Base-by-base conservation (phyloP, 2,113 vertebrate species). In the Climacteris rufus region DNA sequence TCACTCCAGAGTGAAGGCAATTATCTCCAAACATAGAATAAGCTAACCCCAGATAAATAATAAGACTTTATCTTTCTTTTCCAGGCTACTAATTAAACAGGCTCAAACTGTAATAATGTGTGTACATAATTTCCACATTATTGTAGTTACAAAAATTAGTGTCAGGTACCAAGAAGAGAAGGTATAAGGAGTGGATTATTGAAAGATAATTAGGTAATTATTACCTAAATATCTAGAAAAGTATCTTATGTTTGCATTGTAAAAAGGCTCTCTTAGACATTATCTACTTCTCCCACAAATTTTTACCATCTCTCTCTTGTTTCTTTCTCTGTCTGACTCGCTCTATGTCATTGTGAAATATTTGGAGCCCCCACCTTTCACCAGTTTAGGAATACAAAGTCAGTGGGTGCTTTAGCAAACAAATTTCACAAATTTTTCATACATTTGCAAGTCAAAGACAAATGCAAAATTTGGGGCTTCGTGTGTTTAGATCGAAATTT, bases 21-120 rank as follows among this genome's bases (percentile, higher is more conserved):
- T 94, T 97, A 92, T 97, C 89, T 94, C 52, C 23, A 94, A 96
- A 97, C n/a, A 63, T 25, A 87, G 96, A 49, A 92, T 50, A 94
- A 69, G 82, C 76, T 93, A 53, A 79, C 45, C 57, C 50, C 45
- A 84, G 63, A 77, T 45, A 97, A 97, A 96, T 81, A 94, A 80
- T 30, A 79, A 72, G 76, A 81, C 70, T 63, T 88, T 94, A 92
- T 96, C 90, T 96, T 59, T 91, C 75, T 90, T 79, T 96, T 87
- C 85, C 90, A 94, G 63, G 35, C 44, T 90, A 64, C 74, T 86
- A 96, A 96, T 96, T 97, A 96, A 96, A 87, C 11, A 69, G 20
- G 18, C 49, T 94, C 65, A 70, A 63, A 78, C 40, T 89, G 22
- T 71, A 92, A 86, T 37, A 90, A 59, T 66, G 40, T 61, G 54